Evolutionary conservation across 2,888 invertebrate genomes (phyloP), one percentile per base, ranked within the genome.

Genomic region (Hypomecis punctinalis): DNA sequence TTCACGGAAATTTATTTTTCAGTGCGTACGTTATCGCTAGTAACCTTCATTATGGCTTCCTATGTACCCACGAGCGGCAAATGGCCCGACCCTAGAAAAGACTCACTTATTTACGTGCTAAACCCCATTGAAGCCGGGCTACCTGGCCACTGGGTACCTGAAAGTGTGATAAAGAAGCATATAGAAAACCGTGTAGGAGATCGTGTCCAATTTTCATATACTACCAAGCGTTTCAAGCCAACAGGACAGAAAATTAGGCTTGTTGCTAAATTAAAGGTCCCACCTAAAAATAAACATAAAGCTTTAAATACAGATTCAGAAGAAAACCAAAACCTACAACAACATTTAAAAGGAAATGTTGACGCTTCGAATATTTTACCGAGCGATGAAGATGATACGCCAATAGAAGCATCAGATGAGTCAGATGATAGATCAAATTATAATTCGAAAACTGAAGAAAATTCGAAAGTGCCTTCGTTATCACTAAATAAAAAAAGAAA

Each of bases 51-150:
- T 54, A 75, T 76, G 74, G 69, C 71, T 63, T 70, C 68, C 61
- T 72, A 60, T 70, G 73, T 70, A 61, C 63, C 69, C 39, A 61
- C 72, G 52, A 69, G 68, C 48, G 68, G 66, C 52, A 72, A 77
- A 64, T 74, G 70, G 77, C 76, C 76, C 39, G 71, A 79, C 47
- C 70, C 76, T 40, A 61, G 55, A 0, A 63, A 69, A 35, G 80
- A 82, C 40, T 66, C 72, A 23, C 48, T 82, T 13, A 56, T 80
- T 36, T 85, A 72, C 63, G 73, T 84, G n/a, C 69, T 68, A 60
- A 86, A 85, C 70, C 86, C 85, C 0, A 82, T 86, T 55, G 86
- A 85, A 73, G 73, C 86, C 5, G 76, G 77, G 6, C 43, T 85
- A 39, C 84, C 85, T 23, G 68, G 84, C 42, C 86, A 85, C 66